Conservation (phyloP, 2,113 vertebrate species). For the Tachysurus vachellii region DNA sequence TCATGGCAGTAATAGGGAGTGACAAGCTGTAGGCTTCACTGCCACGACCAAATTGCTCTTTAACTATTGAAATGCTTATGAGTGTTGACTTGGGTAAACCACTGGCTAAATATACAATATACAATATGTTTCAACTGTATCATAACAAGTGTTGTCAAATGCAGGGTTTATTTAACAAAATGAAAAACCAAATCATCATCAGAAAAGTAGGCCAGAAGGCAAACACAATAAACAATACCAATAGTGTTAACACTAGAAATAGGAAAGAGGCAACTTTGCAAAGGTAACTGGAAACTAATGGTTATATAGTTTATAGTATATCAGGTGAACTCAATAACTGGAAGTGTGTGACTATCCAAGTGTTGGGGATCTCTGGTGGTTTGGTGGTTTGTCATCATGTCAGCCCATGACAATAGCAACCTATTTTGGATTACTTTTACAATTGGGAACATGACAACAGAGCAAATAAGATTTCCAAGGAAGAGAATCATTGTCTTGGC, state of each 20-base stretch:
- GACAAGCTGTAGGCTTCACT: not conserved
- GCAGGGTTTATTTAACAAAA: not conserved
- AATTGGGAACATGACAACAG: not conserved
- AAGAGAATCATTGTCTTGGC: not conserved
- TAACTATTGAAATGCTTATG: not conserved
- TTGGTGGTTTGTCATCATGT: not conserved
- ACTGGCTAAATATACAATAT: not conserved
- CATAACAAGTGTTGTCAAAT: not conserved
- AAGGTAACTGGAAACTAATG: not conserved
- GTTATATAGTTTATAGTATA: not conserved
- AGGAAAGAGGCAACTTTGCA: not conserved
- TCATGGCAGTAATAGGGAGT: not conserved
- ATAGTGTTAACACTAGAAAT: not conserved
- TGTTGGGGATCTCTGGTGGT: not conserved
- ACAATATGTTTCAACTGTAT: not conserved
- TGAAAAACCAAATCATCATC: not conserved
- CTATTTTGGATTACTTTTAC: not conserved
- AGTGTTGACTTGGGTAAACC: not conserved
- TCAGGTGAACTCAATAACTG: not conserved
- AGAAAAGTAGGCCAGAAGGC: not conserved
- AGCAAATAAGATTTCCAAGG: not conserved
- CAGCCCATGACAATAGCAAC: not conserved
- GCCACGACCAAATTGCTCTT: not conserved
- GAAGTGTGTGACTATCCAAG: not conserved
- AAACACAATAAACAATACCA: not conserved